Base-by-base conservation (phyloP, 2,113 vertebrate species). In the Cichladusa arquata region DNA sequence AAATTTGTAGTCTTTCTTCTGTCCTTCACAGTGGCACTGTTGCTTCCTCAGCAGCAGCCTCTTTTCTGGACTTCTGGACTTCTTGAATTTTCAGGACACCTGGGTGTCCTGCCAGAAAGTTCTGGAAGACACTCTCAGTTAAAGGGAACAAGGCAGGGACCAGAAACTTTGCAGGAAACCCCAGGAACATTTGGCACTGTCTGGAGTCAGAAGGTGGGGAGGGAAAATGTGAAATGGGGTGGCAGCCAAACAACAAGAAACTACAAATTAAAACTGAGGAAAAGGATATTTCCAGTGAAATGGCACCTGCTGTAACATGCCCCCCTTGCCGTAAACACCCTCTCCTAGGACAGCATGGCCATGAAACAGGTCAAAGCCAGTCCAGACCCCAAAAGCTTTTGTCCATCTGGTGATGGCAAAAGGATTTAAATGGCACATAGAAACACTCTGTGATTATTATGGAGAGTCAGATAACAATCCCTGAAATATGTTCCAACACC, bases 241-340 rank as follows among this genome's bases (percentile, higher is more conserved):
- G 58, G 54, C 31, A 83, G n/a, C 23, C 36, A 40, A 65, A 56
- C 26, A 72, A 44, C 20, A 31, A 26, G 36, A 64, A 45, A 47
- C 28, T 33, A 29, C 40, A 51, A 45, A 53, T 12, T 19, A 74
- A 74, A 93, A 67, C 9, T 20, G 44, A 92, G 47, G 25, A 23
- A 67, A 29, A 53, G 40, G 23, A 4, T 5, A 42, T 29, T 74
- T 54, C 47, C 73, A 26, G 44, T 33, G 34, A 48, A 73, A 40
- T 61, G 19, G 23, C 28, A 45, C 8, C 28, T 24, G 60, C 6
- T 71, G 36, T 5, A 36, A 5, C 5, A 11, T 14, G 74, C 6
- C 3, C 9, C 12, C 25, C 5, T 4, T 9, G 17, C 48, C 7
- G 1, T 3, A 1, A 34, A 19, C 34, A 56, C 4, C n/a, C 65